Conservation (phyloP, 2,113 vertebrate species). For the Phylloscopus whistleri region DNA sequence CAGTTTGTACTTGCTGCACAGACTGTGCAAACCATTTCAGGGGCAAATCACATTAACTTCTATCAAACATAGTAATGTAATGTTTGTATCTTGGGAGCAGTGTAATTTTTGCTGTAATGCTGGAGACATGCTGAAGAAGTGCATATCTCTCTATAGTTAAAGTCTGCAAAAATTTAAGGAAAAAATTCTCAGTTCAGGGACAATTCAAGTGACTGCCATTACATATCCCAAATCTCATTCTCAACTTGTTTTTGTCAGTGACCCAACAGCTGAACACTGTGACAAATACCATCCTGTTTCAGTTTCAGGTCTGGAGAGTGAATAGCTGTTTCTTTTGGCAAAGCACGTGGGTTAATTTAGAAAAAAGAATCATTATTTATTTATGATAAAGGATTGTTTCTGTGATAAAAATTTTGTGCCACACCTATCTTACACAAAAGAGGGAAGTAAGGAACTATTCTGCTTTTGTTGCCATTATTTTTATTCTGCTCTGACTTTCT, state of each 20-base stretch:
- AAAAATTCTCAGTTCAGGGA: not conserved
- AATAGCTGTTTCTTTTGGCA: slow-evolving; percentile 45
- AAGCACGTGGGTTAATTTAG: slow-evolving; percentile 46
- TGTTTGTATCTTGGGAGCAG: not conserved
- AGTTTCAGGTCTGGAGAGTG: slow-evolving; percentile 44
- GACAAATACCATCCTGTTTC: slow-evolving; percentile 10
- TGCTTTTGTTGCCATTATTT: not conserved
- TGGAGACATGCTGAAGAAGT: not conserved
- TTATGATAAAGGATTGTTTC: slow-evolving; percentile 51
- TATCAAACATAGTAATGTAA: not conserved
- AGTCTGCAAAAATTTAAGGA: slow-evolving; percentile 9
- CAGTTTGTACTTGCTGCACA: not conserved
- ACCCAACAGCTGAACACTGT: not conserved
- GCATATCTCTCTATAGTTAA: slow-evolving; percentile 14
- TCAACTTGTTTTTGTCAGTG: not conserved
- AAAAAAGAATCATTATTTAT: slow-evolving; percentile 12
- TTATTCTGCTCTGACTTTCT: not conserved
- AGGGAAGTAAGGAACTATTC: not conserved
- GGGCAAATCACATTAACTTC: slow-evolving; percentile 9
- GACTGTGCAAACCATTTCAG: not conserved
- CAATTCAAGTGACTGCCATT: slow-evolving; percentile 25
- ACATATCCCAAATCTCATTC: slow-evolving; percentile 26
- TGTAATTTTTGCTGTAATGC: not conserved
- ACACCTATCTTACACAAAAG: not conserved
- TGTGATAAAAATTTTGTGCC: slow-evolving; percentile 25